These are phyloP conservation scores for Drosophila triauraria DNA, from an alignment of 1,140 invertebrate genomes.

Conservation along the genomic window DNA sequence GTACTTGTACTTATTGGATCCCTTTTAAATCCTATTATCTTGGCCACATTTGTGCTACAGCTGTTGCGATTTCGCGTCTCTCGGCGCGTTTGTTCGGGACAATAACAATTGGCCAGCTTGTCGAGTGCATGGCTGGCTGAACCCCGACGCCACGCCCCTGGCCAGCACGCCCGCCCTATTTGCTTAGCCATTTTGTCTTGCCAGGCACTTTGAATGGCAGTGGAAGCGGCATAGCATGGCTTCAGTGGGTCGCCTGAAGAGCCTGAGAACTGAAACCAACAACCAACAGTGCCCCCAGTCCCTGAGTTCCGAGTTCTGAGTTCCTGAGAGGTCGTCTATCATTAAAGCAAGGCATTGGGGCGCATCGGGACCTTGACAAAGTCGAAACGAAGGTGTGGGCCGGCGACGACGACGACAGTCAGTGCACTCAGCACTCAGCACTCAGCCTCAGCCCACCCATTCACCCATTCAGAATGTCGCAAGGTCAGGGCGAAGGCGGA, in stretches of 20 bases:
- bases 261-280: background rate
- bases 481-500: conserved; percentile 43
- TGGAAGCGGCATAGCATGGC: conserved; percentile 8
- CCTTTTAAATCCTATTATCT: background rate
- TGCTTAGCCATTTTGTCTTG: conserved; percentile 34
- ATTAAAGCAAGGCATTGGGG: conserved; percentile 59
- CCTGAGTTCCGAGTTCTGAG: conserved; percentile 10
- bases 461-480: conserved; percentile 22
- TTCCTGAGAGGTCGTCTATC: conserved; percentile 42
- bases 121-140: conserved; percentile 40
- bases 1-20: no score
- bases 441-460: background rate
- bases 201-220: conserved; percentile 3
- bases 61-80: conserved; percentile 8
- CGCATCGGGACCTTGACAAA: conserved; percentile 19
- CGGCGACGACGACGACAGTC: background rate
- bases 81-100: background rate
- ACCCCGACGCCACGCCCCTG: conserved; percentile 17
- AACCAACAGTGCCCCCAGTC: background rate
- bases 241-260: conserved; percentile 24
- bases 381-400: conserved; percentile 17
- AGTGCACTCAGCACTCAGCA: conserved; percentile 1
- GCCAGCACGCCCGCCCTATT: conserved; percentile 10
- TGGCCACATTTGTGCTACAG: conserved; percentile 16
- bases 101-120: conserved; percentile 58